phyloP scores from a whole-genome alignment of 2,888 invertebrate species.

The Drosophila dives region DNA sequence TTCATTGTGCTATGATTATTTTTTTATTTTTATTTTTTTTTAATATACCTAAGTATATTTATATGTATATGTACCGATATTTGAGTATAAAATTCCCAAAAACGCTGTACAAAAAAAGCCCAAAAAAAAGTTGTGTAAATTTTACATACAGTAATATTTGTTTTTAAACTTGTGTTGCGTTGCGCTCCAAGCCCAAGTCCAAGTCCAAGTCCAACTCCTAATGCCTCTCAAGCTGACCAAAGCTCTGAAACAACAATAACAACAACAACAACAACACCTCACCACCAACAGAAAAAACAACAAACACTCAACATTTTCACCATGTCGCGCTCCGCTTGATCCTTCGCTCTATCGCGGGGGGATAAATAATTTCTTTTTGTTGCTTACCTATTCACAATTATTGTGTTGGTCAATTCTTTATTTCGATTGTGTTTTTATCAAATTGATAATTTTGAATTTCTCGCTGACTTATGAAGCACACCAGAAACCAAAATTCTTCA shows the following conservation, averaged over 20 bases:
- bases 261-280: constrained; percentile 24
- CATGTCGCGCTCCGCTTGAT: constrained; percentile 62
- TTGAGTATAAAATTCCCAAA: constrained; percentile 33
- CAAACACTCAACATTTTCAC: constrained; percentile 39
- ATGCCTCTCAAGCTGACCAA: constrained; percentile 41
- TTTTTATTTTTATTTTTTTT: constrained; percentile 16
- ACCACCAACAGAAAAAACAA: constrained; percentile 10
- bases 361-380: constrained; percentile 30
- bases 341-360: constrained; percentile 58
- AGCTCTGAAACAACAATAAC: constrained; percentile 44
- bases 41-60: constrained; percentile 32
- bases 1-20: constrained; percentile 56
- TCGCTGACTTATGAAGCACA: constrained; percentile 73
- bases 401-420: constrained; percentile 25
- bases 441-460: constrained; percentile 42
- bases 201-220: constrained; percentile 21
- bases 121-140: constrained; percentile 55
- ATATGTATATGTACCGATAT: constrained; percentile 37
- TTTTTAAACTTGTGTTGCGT: constrained; percentile 47
- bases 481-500: constrained; percentile 61
- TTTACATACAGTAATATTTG: constrained; percentile 46
- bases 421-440: constrained; percentile 14
- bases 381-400: constrained; percentile 38
- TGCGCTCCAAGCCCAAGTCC: constrained; percentile 46
- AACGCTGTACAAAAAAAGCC: constrained; percentile 66